Percentiles rank a stretch among this genome's conserved stretches.
Evolutionary conservation across 2,888 invertebrate genomes (phyloP).

Genomic region (Labia minor): DNA sequence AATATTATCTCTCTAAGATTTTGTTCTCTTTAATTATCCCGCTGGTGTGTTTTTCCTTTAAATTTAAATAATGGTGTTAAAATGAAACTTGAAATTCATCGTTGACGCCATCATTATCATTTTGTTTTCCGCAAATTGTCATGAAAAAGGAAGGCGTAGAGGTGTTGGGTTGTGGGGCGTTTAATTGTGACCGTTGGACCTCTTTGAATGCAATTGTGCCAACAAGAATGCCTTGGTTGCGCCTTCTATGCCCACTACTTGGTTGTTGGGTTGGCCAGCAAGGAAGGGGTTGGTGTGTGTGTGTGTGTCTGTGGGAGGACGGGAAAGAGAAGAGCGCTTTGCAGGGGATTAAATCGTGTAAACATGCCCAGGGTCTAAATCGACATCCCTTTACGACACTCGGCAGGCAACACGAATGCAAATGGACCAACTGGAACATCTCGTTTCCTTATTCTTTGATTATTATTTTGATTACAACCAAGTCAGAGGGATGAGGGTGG

Average conservation of each 20-base stretch:
- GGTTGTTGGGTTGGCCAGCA: too few relatives aligned
- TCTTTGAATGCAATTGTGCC: background rate
- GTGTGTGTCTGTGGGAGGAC: too few relatives aligned
- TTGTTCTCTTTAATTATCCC: too few relatives aligned
- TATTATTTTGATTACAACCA: background rate
- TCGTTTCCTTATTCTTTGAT: background rate
- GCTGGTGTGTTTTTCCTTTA: too few relatives aligned
- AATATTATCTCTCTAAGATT: too few relatives aligned
- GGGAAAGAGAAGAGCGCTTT: background rate
- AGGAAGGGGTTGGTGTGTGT: background rate
- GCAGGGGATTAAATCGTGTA: slow-evolving; percentile 1
- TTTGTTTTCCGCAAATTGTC: background rate
- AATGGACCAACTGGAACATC: background rate
- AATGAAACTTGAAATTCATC: background rate
- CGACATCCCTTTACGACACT: slow-evolving; percentile 2
- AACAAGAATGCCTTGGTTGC: background rate
- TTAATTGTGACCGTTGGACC: background rate
- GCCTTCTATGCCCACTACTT: background rate
- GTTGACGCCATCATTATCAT: background rate
- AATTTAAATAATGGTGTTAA: background rate
- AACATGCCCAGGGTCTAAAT: background rate
- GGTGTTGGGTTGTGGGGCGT: background rate
- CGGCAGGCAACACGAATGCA: background rate
- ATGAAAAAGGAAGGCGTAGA: background rate
- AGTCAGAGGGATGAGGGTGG: background rate